Conservation (phyloP, 2,113 vertebrate species). For the Anolis sagrei region DNA sequence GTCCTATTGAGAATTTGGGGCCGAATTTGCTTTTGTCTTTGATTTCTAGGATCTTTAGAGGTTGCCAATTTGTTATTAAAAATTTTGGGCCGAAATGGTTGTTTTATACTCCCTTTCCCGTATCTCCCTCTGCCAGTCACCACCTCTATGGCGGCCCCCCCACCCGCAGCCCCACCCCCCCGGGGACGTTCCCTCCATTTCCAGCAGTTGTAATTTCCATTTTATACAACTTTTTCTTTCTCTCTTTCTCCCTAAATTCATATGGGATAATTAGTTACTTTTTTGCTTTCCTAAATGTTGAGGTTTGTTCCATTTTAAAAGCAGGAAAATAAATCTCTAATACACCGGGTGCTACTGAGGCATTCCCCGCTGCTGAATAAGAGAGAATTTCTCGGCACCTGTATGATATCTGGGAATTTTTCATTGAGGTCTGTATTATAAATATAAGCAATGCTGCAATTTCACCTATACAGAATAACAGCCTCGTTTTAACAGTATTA, state of each 20-base stretch:
- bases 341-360: neutral
- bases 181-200: no score
- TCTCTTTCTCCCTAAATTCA: neutral
- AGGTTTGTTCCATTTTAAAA: neutral
- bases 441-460: conserved; percentile 18
- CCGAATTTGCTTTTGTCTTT: no score
- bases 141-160: no score
- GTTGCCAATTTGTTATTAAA: no score
- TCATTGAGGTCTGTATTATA: conserved; percentile 50
- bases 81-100: no score
- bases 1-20: no score
- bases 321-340: neutral
- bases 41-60: no score
- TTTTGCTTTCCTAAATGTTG: neutral
- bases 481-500: conserved; percentile 6
- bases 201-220: no score
- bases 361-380: neutral
- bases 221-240: neutral
- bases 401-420: conserved; percentile 42
- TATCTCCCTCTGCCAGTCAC: no score
- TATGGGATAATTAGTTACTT: neutral
- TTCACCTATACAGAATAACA: conserved; percentile 13
- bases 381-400: neutral
- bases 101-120: no score
- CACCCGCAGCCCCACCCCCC: no score